Percentiles rank a stretch among this genome's conserved stretches.
phyloP scores from a whole-genome alignment of 2,797 vertebrate genomes.

The Hydrocynus forskahlii region DNA sequence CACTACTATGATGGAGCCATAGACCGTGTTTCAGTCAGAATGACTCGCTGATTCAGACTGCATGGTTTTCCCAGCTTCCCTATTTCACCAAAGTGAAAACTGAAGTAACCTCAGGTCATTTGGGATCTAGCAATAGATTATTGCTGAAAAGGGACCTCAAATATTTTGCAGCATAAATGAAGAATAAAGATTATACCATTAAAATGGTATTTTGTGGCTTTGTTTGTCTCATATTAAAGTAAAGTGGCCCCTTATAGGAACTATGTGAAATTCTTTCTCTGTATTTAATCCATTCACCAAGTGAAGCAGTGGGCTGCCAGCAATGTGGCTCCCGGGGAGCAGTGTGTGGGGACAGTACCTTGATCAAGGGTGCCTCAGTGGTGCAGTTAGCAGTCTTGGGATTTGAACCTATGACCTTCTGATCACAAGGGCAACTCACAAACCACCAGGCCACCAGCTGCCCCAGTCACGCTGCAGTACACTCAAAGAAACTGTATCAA shows the following conservation, averaged over 20 bases:
- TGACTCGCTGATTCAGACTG: constrained; percentile 42
- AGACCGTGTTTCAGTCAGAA: not conserved
- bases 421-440: too few species aligned
- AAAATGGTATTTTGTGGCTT: not conserved
- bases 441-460: too few species aligned
- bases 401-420: too few species aligned
- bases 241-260: too few species aligned
- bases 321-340: too few species aligned
- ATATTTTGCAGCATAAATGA: not conserved
- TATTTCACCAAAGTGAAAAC: constrained; percentile 39
- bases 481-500: not conserved
- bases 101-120: constrained; percentile 13
- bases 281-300: too few species aligned
- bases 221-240: not conserved
- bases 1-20: not conserved
- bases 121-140: not conserved
- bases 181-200: not conserved
- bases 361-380: too few species aligned
- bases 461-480: too few species aligned
- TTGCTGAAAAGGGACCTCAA: not conserved
- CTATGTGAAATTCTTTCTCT: too few species aligned
- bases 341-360: too few species aligned
- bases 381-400: too few species aligned
- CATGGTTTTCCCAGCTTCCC: constrained; percentile 45
- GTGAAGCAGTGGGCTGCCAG: too few species aligned